These are phyloP conservation scores for Candoia aspera DNA, from an alignment of 2,113 vertebrate genomes.

Conservation along the genomic window DNA sequence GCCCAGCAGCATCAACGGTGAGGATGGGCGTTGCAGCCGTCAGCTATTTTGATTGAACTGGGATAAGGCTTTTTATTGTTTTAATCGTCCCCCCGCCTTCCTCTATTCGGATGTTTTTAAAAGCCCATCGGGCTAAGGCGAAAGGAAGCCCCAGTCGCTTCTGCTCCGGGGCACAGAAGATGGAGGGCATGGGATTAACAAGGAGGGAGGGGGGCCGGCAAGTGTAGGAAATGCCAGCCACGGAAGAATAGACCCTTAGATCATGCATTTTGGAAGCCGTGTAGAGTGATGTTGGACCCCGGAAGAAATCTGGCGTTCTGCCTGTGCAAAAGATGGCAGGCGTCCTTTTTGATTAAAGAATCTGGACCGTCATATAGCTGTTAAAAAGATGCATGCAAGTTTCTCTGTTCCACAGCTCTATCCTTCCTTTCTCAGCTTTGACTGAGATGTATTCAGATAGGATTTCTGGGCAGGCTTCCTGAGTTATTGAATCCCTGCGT, in stretches of 20 bases:
- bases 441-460: background rate
- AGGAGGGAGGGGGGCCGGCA: background rate
- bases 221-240: background rate
- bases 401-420: background rate
- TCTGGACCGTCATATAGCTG: background rate
- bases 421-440: background rate
- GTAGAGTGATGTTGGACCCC: background rate
- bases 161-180: background rate
- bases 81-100: too few species aligned
- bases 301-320: background rate
- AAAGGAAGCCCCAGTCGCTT: background rate
- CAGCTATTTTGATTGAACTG: background rate
- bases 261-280: background rate
- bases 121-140: background rate
- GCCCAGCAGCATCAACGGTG: background rate
- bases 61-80: background rate
- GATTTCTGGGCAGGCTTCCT: too few species aligned
- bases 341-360: background rate
- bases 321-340: background rate
- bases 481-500: background rate
- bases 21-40: accelerated
- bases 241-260: background rate
- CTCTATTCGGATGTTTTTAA: background rate
- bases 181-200: background rate
- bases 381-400: background rate